A percentile compares a stretch with the other conserved stretches of the same genome.
phyloP scores from a whole-genome alignment of 1,140 invertebrate genomes.

The Paralvinella palmiformis region DNA sequence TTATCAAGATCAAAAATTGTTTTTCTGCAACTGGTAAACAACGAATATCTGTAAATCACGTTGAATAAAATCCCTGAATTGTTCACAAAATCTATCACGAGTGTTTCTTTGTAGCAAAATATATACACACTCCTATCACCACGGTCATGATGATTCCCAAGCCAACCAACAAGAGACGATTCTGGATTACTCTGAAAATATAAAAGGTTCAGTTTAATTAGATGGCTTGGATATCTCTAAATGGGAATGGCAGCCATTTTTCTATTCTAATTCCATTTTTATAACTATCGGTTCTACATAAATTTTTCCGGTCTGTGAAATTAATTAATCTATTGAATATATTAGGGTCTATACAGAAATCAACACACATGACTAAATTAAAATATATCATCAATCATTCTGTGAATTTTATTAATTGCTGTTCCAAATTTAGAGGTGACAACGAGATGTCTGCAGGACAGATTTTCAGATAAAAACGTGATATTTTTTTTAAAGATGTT shows the following conservation, averaged over 20 bases:
- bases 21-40: too few relatives aligned
- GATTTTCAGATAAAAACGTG: too few relatives aligned
- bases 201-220: conserved; percentile 7
- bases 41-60: too few relatives aligned
- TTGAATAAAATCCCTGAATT: too few relatives aligned
- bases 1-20: too few relatives aligned
- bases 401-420: too few relatives aligned
- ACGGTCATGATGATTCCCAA: conserved; percentile 38
- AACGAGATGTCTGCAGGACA: too few relatives aligned
- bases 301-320: background rate
- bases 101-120: conserved; percentile 32
- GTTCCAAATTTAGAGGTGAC: too few relatives aligned
- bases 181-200: conserved; percentile 46
- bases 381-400: too few relatives aligned
- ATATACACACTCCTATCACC: conserved; percentile 38
- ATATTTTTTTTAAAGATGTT: too few relatives aligned
- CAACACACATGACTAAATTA: background rate
- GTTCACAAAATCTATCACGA: too few relatives aligned
- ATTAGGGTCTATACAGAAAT: background rate
- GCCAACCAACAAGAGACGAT: conserved; percentile 39
- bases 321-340: background rate
- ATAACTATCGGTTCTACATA: background rate
- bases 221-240: background rate
- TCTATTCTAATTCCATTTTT: background rate
- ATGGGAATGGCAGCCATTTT: background rate